Percentiles rank a stretch among this genome's conserved stretches.
Conservation (phyloP, 1,140 invertebrate species). For the Polyergus mexicanus region DNA sequence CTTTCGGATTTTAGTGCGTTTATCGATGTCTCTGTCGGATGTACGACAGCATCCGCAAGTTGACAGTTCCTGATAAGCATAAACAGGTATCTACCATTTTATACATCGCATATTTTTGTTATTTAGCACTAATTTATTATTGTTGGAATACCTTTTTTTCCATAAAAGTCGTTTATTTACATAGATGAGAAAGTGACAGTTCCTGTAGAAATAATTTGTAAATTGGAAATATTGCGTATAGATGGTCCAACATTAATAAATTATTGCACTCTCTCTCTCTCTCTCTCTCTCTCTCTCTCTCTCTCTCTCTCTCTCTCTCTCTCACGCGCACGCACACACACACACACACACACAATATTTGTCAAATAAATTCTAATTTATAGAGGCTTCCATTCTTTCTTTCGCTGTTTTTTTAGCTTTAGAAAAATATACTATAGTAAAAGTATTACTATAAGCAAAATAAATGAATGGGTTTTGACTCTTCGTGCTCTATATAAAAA, state of each 20-base stretch:
- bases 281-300: too few relatives aligned
- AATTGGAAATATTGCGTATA: background rate
- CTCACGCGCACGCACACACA: too few relatives aligned
- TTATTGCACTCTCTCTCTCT: background rate
- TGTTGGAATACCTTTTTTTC: background rate
- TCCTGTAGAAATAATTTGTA: background rate
- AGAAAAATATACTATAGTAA: too few relatives aligned
- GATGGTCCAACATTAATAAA: background rate
- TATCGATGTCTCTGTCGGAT: constrained; percentile 11
- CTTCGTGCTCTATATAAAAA: too few relatives aligned
- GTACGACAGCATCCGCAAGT: background rate
- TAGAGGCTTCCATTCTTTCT: background rate
- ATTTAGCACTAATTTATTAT: too few relatives aligned
- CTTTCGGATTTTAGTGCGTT: background rate
- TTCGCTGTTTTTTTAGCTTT: background rate
- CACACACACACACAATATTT: background rate
- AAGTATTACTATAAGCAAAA: background rate
- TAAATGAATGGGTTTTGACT: too few relatives aligned
- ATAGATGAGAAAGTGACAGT: background rate
- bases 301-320: too few relatives aligned
- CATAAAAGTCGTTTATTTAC: background rate
- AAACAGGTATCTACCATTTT: constrained; percentile 19
- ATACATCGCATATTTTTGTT: background rate
- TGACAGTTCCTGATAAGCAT: background rate
- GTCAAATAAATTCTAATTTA: background rate